phyloP scores from a whole-genome alignment of 2,888 invertebrate genomes.

The Cephus pygmeus region DNA sequence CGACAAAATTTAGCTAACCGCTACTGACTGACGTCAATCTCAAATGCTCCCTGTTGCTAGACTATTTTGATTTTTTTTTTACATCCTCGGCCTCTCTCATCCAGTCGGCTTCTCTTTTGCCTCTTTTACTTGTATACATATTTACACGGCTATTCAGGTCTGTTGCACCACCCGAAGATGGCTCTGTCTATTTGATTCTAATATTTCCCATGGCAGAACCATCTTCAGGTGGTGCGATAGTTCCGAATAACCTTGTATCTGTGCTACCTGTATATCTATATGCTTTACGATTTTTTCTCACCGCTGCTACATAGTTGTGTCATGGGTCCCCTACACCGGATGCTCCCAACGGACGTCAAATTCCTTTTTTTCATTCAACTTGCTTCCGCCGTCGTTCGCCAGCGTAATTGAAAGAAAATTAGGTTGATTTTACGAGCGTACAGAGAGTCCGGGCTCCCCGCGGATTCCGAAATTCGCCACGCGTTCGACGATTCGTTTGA shows the following conservation, averaged over 20 bases:
- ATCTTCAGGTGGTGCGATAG: too few species aligned
- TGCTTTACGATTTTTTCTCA: slow-evolving; percentile 26
- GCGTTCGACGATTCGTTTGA: not conserved
- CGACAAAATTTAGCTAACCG: slow-evolving; percentile 18
- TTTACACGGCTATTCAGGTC: not conserved
- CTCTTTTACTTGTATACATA: slow-evolving; percentile 4
- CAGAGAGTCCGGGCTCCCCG: not conserved
- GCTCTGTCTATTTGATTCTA: too few species aligned
- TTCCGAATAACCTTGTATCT: not conserved
- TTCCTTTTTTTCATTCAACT: slow-evolving; percentile 37
- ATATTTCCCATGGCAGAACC: too few species aligned
- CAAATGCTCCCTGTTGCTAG: not conserved
- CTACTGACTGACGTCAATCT: not conserved
- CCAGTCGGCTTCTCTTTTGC: not conserved
- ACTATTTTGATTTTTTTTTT: not conserved
- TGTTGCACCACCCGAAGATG: too few species aligned
- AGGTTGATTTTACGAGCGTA: slow-evolving; percentile 25
- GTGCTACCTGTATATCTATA: not conserved
- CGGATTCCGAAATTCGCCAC: not conserved
- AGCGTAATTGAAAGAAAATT: slow-evolving; percentile 47
- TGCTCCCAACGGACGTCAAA: slow-evolving; percentile 54
- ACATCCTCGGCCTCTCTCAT: not conserved
- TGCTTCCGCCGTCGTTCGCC: slow-evolving; percentile 36
- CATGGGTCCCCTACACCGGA: slow-evolving; percentile 46
- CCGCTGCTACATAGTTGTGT: slow-evolving; percentile 23